phyloP scores from a whole-genome alignment of 2,888 invertebrate genomes.

The Scaptomyza polygonia region DNA sequence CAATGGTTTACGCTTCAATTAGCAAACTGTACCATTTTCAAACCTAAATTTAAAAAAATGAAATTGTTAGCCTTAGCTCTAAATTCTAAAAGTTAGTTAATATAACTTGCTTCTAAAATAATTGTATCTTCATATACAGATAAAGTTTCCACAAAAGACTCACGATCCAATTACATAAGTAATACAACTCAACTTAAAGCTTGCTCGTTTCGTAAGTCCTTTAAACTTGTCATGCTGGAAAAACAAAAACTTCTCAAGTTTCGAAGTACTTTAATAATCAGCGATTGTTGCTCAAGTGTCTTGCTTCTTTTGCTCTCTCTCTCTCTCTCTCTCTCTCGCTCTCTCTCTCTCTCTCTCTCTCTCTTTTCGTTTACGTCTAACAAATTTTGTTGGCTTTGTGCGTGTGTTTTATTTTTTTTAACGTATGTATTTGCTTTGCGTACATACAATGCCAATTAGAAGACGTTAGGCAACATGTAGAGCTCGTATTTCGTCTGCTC shows the following conservation, averaged over 20 bases:
- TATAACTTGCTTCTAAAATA: too few relatives aligned
- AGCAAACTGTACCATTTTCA: too few relatives aligned
- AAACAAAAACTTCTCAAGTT: not conserved
- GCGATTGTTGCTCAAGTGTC: too few relatives aligned
- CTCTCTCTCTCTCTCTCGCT: not conserved
- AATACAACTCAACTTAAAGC: not conserved
- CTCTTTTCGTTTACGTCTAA: not conserved
- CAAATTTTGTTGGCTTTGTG: not conserved
- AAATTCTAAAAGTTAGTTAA: too few relatives aligned
- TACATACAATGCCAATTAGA: slow-evolving; percentile 72
- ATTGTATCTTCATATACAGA: too few relatives aligned
- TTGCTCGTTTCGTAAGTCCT: not conserved
- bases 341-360: not conserved
- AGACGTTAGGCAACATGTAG: slow-evolving; percentile 64
- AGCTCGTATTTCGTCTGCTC: slow-evolving; percentile 3
- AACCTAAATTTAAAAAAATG: too few relatives aligned
- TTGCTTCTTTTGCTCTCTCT: too few relatives aligned
- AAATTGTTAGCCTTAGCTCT: too few relatives aligned
- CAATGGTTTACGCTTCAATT: too few relatives aligned
- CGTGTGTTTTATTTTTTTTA: too few relatives aligned
- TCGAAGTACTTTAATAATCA: slow-evolving; percentile 33
- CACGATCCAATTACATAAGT: too few relatives aligned
- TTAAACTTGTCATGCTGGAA: not conserved
- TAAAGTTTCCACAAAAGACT: too few relatives aligned
- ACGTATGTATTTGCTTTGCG: slow-evolving; percentile 26